A percentile compares a stretch with the other conserved stretches of the same genome.
Evolutionary conservation across 2,888 invertebrate genomes (phyloP).

Genomic region (Itoplectis maculator): DNA sequence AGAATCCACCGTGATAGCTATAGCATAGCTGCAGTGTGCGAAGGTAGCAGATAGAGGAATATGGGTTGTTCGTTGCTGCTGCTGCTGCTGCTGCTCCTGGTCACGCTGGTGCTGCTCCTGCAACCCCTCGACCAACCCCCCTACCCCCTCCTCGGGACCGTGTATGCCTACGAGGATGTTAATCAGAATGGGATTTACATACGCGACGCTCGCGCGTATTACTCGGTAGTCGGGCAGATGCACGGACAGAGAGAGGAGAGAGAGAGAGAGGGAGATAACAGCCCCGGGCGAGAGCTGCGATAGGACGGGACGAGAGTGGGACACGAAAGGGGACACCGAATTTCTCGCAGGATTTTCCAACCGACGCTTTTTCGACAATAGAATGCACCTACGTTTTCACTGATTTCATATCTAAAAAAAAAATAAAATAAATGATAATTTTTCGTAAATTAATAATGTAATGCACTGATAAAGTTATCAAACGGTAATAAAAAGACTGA

Average conservation of each 20-base stretch:
- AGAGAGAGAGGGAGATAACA: slow-evolving; percentile 79
- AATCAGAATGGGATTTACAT: slow-evolving; percentile 83
- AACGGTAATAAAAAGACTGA: too few species aligned
- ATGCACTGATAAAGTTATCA: too few species aligned
- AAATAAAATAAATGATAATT: too few species aligned
- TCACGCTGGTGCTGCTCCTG: slow-evolving; percentile 8
- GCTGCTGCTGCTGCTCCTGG: slow-evolving; percentile 9
- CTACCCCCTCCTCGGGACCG: background rate
- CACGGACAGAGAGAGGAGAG: slow-evolving; percentile 77
- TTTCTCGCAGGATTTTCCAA: too few species aligned
- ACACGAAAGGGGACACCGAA: too few species aligned
- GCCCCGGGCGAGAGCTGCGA: slow-evolving; percentile 66
- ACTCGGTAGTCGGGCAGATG: slow-evolving; percentile 78
- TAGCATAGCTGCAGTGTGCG: slow-evolving; percentile 23
- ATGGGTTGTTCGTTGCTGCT: slow-evolving; percentile 48
- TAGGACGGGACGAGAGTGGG: too few species aligned
- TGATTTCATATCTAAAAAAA: background rate
- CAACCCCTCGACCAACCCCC: slow-evolving; percentile 50
- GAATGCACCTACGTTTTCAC: background rate
- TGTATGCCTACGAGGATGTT: slow-evolving; percentile 76
- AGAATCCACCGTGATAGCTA: slow-evolving; percentile 32
- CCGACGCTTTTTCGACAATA: background rate
- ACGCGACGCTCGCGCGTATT: slow-evolving; percentile 76
- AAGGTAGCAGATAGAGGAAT: slow-evolving; percentile 47
- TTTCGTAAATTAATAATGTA: too few species aligned